phyloP scores from a whole-genome alignment of 1,140 invertebrate genomes.

The Danaus plexippus region DNA sequence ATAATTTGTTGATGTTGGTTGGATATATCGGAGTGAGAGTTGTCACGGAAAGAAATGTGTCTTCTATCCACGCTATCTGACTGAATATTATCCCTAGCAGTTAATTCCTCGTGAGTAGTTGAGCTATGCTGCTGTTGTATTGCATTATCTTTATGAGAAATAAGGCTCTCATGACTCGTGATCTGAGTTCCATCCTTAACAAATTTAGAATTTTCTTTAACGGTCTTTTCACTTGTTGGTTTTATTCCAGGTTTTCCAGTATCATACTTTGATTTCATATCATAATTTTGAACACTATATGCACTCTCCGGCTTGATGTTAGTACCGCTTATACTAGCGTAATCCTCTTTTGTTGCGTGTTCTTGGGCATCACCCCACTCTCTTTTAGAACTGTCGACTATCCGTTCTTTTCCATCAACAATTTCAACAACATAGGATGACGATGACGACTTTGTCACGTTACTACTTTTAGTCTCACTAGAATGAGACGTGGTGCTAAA shows the following conservation, averaged over 20 bases:
- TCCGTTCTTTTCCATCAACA: slow-evolving; percentile 75
- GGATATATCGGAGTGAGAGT: slow-evolving; percentile 6
- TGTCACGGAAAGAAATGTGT: too few species aligned
- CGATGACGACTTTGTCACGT: slow-evolving; percentile 70
- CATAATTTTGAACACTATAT: slow-evolving; percentile 66
- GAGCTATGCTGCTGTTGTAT: slow-evolving; percentile 42
- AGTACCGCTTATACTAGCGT: slow-evolving; percentile 67
- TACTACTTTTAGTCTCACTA: slow-evolving; percentile 61
- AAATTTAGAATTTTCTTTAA: slow-evolving; percentile 55
- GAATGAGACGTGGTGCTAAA: slow-evolving; percentile 54
- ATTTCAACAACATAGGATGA: slow-evolving; percentile 73
- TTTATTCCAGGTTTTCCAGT: slow-evolving; percentile 66
- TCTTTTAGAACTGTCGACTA: slow-evolving; percentile 71
- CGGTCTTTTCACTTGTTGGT: slow-evolving; percentile 47
- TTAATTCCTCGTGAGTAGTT: slow-evolving; percentile 30
- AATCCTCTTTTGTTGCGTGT: slow-evolving; percentile 65
- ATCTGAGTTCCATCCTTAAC: slow-evolving; percentile 58
- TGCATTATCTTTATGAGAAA: slow-evolving; percentile 51
- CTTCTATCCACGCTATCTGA: too few species aligned
- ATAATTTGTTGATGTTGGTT: slow-evolving; percentile 4
- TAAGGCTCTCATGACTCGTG: slow-evolving; percentile 45
- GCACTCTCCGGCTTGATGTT: slow-evolving; percentile 69
- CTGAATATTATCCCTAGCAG: slow-evolving; percentile 18
- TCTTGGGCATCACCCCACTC: slow-evolving; percentile 70
- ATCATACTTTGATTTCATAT: slow-evolving; percentile 71